phyloP scores from a whole-genome alignment of 2,113 vertebrate species.

The Capreolus pygargus region DNA sequence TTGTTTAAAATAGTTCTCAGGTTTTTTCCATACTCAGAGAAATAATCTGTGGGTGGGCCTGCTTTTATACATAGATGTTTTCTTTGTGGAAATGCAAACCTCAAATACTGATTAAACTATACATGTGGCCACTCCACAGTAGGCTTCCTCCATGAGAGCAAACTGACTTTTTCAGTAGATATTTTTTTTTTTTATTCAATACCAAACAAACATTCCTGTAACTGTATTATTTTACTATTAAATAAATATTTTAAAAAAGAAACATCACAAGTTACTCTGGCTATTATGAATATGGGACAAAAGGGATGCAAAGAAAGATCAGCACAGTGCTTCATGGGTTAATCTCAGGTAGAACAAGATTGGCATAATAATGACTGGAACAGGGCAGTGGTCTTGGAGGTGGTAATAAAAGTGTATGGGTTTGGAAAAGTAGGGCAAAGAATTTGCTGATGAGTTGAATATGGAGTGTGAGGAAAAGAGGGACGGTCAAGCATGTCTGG shows the following conservation, averaged over 20 bases:
- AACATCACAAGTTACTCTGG: neutral
- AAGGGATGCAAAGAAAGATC: neutral
- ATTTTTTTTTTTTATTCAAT: neutral
- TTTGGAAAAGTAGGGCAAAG: neutral
- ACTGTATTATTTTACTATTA: neutral
- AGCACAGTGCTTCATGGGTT: neutral
- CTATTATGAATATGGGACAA: neutral
- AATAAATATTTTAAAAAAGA: neutral
- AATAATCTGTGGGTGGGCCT: neutral
- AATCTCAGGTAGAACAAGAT: neutral
- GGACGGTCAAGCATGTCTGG: neutral
- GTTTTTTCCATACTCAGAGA: neutral
- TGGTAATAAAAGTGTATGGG: neutral
- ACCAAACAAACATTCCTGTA: neutral
- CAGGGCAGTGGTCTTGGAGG: neutral
- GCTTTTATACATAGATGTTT: neutral
- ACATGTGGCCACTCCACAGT: neutral
- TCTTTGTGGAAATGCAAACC: neutral
- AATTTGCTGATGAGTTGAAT: neutral
- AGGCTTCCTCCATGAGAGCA: neutral
- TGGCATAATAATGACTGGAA: neutral
- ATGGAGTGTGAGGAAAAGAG: neutral
- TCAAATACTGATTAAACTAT: neutral
- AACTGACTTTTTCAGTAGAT: neutral
- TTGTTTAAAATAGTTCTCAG: slow-evolving; percentile 18